A percentile compares a stretch with the other conserved stretches of the same genome.
Conservation (phyloP, 2,797 vertebrate species). For the Microhierax caerulescens region DNA sequence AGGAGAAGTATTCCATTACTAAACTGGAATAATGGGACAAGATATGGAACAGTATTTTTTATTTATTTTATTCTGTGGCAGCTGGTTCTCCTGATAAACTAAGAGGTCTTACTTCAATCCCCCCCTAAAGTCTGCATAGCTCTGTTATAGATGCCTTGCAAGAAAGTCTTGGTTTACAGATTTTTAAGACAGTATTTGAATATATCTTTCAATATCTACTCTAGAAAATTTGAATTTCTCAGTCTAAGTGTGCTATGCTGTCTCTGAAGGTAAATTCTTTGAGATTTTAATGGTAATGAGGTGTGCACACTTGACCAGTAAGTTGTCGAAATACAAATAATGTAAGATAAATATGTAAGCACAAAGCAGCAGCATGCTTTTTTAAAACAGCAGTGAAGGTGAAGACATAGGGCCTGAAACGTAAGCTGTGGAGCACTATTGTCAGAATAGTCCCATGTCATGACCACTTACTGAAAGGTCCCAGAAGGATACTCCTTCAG, state of each 20-base stretch:
- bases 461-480: not conserved
- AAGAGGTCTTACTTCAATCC: not conserved
- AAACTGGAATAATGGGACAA: not conserved
- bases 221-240: not conserved
- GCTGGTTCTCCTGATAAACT: not conserved
- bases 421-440: not conserved
- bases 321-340: not conserved
- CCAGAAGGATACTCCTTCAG: not conserved
- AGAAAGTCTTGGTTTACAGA: not conserved
- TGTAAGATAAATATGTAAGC: not conserved
- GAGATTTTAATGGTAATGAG: not conserved
- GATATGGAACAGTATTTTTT: not conserved
- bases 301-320: accelerated
- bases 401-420: not conserved
- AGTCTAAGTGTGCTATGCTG: not conserved
- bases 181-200: not conserved
- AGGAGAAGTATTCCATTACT: not conserved
- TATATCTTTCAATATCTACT: not conserved
- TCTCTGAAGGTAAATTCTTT: not conserved
- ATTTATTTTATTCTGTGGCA: not conserved
- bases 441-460: not conserved
- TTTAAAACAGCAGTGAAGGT: not conserved
- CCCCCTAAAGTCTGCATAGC: not conserved
- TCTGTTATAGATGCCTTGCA: not conserved
- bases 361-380: not conserved